Base-by-base conservation (phyloP, 1,140 invertebrate genomes). In the Elymnias hypermnestra region DNA sequence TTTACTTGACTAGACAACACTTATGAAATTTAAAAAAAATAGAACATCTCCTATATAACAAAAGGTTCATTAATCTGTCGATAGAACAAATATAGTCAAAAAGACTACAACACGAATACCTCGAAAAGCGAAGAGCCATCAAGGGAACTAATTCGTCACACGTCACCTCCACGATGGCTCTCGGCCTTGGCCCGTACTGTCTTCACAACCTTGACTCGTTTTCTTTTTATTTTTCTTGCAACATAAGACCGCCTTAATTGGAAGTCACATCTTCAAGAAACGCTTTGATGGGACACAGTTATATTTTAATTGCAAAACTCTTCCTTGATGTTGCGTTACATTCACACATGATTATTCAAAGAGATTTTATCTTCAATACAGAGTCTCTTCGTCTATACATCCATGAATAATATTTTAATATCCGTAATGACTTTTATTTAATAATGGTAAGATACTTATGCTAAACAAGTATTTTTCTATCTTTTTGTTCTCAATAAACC, bases 191-290 rank as follows among this genome's bases (percentile, higher is more conserved):
- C 49, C 49, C 22, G 28, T 21, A 18, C 23, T 40, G 28, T 50
- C 37, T 7, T 0, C 5, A n/a, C 29, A 47, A 42, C 49, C 49
- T 52, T 52, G 49, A 38, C 42, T 52, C 9, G 37, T 41, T 39
- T 40, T 40, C 38, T 51, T 37, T 42, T 29, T 15, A 17, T 51
- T 51, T 45, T 25, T 33, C 39, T 42, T 43, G 26, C 39, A 15
- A 49, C 31, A 36, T 28, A 44, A 45, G 36, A 45, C 36, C 37
- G 26, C 43, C 43, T 40, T 52, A 52, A 52, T 52, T 52, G 49
- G 49, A 52, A 29, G 22, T 44, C n/a, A 35, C 31, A 36, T 36
- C 33, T 36, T 36, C 33, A 36, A 36, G 33, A 36, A 8, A 18
- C 33, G 33, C 33, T 36, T 36, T 36, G 33, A 36, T 36, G 33